phyloP scores from a whole-genome alignment of 2,888 invertebrate genomes.

The Nebria brevicollis region DNA sequence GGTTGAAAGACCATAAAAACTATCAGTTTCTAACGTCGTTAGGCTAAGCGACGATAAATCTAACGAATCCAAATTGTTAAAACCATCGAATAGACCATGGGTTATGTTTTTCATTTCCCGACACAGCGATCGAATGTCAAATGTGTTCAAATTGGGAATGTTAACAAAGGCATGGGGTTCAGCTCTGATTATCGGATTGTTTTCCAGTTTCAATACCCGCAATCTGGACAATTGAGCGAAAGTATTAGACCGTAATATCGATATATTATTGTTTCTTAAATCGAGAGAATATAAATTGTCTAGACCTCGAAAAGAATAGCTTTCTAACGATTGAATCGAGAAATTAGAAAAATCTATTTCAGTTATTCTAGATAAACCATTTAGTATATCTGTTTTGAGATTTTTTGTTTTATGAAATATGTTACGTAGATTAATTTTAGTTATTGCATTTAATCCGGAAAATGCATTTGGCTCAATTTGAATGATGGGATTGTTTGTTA shows the following conservation, averaged over 20 bases:
- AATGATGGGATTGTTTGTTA: slow-evolving; percentile 23
- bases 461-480: slow-evolving; percentile 24
- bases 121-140: slow-evolving; percentile 17
- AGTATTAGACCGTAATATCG: not conserved
- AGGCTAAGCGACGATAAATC: slow-evolving; percentile 2
- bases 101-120: not conserved
- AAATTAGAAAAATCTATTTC: too few relatives aligned
- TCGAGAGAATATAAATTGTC: slow-evolving; percentile 12
- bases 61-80: not conserved
- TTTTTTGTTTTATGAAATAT: slow-evolving; percentile 19
- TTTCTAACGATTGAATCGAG: slow-evolving; percentile 24
- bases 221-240: slow-evolving; percentile 14
- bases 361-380: slow-evolving; percentile 18
- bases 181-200: slow-evolving; percentile 22
- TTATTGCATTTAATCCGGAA: slow-evolving; percentile 2
- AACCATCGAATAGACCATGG: slow-evolving; percentile 19
- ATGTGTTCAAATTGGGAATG: slow-evolving; percentile 8
- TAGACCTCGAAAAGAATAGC: slow-evolving; percentile 14
- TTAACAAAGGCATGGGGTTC: slow-evolving; percentile 27
- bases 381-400: slow-evolving; percentile 24
- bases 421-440: slow-evolving; percentile 8
- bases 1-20: not conserved
- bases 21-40: slow-evolving; percentile 1
- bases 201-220: slow-evolving; percentile 14
- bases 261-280: slow-evolving; percentile 31